Base-by-base conservation (phyloP, 2,888 invertebrate genomes). In the Imbricaverruca yamaguchii region DNA sequence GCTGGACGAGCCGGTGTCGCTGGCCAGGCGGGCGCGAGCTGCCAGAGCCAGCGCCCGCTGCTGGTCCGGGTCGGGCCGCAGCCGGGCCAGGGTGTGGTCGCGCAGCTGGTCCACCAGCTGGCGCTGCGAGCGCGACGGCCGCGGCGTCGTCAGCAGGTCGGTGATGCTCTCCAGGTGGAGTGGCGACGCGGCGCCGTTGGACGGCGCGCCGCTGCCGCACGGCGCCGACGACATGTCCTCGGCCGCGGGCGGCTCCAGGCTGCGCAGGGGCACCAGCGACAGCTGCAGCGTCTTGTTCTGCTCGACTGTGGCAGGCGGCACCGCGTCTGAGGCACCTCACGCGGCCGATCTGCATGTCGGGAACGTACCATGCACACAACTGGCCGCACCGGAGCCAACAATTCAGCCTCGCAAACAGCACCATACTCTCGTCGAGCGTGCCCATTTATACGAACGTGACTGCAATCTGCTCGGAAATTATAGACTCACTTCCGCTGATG, bases 41-140 rank as follows among this genome's bases (percentile, higher is more conserved):
- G 74, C 74, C 74, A 74, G 74, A 53, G 39, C 53, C 21, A 39
- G 74, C 74, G 74, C 74, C 53, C 74, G 39, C 74, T 53, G 39
- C 53, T 74, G 53, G 74, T 74, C 74, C 53, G 53, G 53, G 74
- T 74, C 74, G 8, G 74, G 74, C 53, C 53, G 53, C 7, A 74
- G 74, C 8, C 18, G 53, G 11, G 10, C 53, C 53, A 74, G 74
- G 18, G 74, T 74, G 39, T 13, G 6, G 53, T 74, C 74, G 18
- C 74, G 39, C 18, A 74, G 15, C 4, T 10, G 39, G 8, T 0
- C 74, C 18, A 74, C 18, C 18, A 74, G 74, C 18, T 8, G 13
- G 53, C 53, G 53, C 53, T 74, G 39, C 11, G 15, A 39, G 18
- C 10, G 9, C 1, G 39, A 39, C 18, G 74, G 74, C 9, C 74